A percentile compares a stretch with the other conserved stretches of the same genome.
phyloP scores from a whole-genome alignment of 2,888 invertebrate species.

The Cataglyphis livida region DNA sequence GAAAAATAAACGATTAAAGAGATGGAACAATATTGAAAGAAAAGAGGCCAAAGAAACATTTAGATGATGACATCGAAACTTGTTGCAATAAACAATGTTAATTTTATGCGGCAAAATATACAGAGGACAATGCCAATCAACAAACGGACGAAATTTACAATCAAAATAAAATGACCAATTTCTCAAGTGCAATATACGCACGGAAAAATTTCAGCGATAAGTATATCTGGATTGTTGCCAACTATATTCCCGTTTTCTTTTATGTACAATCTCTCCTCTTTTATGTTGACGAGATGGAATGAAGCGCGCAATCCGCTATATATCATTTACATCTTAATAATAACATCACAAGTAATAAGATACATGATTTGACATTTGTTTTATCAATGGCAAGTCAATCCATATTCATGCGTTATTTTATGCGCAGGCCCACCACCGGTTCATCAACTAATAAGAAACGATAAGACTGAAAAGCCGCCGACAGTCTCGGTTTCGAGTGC shows the following conservation, averaged over 20 bases:
- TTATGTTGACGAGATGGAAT: conserved; percentile 56
- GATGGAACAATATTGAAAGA: background rate
- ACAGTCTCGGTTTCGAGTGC: conserved; percentile 84
- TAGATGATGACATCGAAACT: too few species aligned
- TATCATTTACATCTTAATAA: conserved; percentile 68
- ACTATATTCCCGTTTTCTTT: conserved; percentile 66
- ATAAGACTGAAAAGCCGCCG: conserved; percentile 85
- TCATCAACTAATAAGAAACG: conserved; percentile 85
- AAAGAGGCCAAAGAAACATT: background rate
- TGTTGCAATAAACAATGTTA: background rate
- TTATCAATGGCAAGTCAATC: background rate
- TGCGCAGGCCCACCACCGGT: conserved; percentile 83
- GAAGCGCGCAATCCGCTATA: conserved; percentile 63
- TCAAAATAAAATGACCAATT: conserved; percentile 71
- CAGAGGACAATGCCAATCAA: conserved; percentile 15
- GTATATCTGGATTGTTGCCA: conserved; percentile 72
- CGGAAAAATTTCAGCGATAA: conserved; percentile 74
- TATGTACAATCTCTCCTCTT: conserved; percentile 61
- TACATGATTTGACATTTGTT: background rate
- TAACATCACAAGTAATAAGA: conserved; percentile 55
- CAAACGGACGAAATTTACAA: conserved; percentile 68
- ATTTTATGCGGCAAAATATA: conserved; percentile 9
- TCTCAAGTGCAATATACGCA: conserved; percentile 66
- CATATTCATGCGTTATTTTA: background rate
- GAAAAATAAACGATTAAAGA: background rate